phyloP scores from a whole-genome alignment of 2,113 vertebrate genomes.

The Mus spicilegus region DNA sequence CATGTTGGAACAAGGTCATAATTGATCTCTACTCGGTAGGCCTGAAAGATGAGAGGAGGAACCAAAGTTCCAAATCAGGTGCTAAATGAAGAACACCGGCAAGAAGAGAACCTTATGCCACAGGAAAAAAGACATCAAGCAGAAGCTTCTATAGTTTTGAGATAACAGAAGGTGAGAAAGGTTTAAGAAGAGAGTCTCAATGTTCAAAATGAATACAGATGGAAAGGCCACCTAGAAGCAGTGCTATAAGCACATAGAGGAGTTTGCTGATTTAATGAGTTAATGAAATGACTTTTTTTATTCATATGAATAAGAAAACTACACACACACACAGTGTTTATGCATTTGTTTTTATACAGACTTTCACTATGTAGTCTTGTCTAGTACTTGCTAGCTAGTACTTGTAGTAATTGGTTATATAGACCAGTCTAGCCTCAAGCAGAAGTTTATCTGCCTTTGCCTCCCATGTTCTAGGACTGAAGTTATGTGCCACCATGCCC shows the following conservation, averaged over 20 bases:
- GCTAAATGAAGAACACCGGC: background rate
- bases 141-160: background rate
- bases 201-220: background rate
- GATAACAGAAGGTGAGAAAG: background rate
- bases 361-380: background rate
- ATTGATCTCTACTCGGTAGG: background rate
- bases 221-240: background rate
- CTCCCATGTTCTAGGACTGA: background rate
- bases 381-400: background rate
- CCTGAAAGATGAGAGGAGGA: background rate
- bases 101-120: background rate
- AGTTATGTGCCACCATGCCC: background rate
- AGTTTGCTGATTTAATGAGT: background rate
- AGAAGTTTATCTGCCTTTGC: background rate
- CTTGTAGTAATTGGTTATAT: background rate
- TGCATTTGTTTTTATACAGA: background rate
- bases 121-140: background rate
- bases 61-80: background rate
- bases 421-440: background rate
- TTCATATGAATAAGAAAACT: background rate
- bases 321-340: background rate
- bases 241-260: background rate
- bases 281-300: background rate
- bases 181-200: background rate
- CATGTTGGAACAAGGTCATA: background rate